Evolutionary conservation across 2,888 invertebrate species (phyloP).

Genomic region (Keiferia lycopersicella): DNA sequence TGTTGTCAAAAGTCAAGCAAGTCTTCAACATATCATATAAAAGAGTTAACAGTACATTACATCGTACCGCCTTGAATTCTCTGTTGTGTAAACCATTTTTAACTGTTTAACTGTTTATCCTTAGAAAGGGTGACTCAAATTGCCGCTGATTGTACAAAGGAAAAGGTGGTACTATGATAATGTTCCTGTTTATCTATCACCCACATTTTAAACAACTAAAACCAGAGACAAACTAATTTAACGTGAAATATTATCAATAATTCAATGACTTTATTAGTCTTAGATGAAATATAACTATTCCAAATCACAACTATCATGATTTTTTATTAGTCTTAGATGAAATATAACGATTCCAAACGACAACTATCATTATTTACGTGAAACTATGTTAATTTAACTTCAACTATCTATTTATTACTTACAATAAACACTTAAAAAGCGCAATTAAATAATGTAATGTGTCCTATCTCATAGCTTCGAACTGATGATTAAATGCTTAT

Average conservation of each 20-base stretch:
- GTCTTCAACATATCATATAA: no score
- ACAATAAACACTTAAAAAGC: conserved; percentile 4
- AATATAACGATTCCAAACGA: not conserved
- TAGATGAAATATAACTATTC: not conserved
- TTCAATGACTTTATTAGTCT: not conserved
- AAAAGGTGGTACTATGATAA: no score
- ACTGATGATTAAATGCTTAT: no score
- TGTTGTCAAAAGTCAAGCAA: conserved; percentile 55
- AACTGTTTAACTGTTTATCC: no score
- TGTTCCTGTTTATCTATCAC: no score
- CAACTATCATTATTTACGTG: not conserved
- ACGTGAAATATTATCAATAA: not conserved
- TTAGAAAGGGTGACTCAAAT: no score
- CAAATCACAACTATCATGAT: not conserved
- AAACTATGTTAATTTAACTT: conserved; percentile 1
- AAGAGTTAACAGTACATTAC: no score
- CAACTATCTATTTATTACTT: not conserved
- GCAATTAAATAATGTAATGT: not conserved
- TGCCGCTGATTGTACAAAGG: no score
- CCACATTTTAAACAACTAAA: not conserved
- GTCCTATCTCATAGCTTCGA: not conserved
- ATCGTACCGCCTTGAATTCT: no score
- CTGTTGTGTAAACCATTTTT: no score
- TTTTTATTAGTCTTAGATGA: not conserved
- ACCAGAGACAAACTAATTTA: not conserved